phyloP scores from a whole-genome alignment of 2,888 invertebrate genomes.

The Cosmia pyralina region DNA sequence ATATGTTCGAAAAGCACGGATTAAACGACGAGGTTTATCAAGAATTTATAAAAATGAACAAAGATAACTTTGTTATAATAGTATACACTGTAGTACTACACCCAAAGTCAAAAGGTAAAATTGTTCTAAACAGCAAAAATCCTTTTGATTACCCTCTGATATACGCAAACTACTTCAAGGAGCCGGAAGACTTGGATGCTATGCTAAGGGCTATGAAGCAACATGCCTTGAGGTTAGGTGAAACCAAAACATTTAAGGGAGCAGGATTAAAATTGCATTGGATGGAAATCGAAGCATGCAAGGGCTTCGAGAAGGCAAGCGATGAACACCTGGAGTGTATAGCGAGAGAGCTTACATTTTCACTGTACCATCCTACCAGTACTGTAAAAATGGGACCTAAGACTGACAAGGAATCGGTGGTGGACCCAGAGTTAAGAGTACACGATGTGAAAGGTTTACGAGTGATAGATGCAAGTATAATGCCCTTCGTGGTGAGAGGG shows the following conservation, averaged over 20 bases:
- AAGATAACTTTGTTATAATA: conserved; percentile 78
- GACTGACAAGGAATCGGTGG: conserved; percentile 85
- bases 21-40: conserved; percentile 70
- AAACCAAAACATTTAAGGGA: conserved; percentile 74
- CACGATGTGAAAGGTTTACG: conserved; percentile 88
- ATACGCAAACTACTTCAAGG: conserved; percentile 91
- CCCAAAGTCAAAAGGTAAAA: conserved; percentile 92
- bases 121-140: conserved; percentile 92
- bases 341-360: conserved; percentile 76
- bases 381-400: conserved; percentile 91
- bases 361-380: conserved; percentile 93
- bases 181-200: conserved; percentile 87
- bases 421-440: conserved; percentile 90
- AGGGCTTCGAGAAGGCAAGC: conserved; percentile 66
- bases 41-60: conserved; percentile 72
- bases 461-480: conserved; percentile 92
- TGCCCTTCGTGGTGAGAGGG: conserved; percentile 91
- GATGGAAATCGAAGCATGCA: conserved; percentile 78
- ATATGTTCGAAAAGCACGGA: conserved; percentile 71
- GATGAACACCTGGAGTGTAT: conserved; percentile 76
- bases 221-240: conserved; percentile 68
- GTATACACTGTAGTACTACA: conserved; percentile 91
- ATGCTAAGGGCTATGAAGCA: conserved; percentile 73
- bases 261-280: conserved; percentile 74
- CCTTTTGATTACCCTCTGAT: conserved; percentile 92